These are phyloP conservation scores for Scaptodrosophila lebanonensis DNA, from an alignment of 1,140 invertebrate genomes.

Conservation along the genomic window DNA sequence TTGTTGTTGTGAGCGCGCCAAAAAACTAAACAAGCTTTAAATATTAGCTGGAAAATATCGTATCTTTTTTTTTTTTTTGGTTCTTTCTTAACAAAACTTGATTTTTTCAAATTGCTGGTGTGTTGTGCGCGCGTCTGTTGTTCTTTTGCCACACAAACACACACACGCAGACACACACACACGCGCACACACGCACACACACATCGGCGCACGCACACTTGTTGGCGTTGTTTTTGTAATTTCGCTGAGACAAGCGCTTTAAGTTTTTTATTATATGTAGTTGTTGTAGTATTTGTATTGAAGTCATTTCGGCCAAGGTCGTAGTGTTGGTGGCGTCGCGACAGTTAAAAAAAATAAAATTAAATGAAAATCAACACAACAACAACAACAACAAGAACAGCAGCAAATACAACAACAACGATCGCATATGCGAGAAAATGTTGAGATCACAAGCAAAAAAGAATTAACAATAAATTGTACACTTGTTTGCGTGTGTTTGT, in stretches of 20 bases:
- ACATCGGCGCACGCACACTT: background rate
- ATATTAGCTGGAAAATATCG: too few relatives aligned
- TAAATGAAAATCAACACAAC: slow-evolving; percentile 20
- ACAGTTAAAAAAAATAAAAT: slow-evolving; percentile 27
- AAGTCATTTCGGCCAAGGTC: slow-evolving; percentile 67
- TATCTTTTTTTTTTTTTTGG: too few relatives aligned
- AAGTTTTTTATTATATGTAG: slow-evolving; percentile 16
- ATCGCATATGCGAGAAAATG: background rate
- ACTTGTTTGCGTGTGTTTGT: too few relatives aligned
- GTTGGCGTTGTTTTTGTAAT: slow-evolving; percentile 29
- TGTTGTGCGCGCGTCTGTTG: too few relatives aligned
- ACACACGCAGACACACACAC: too few relatives aligned
- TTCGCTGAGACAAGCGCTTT: slow-evolving; percentile 52
- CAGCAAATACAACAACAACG: slow-evolving; percentile 4
- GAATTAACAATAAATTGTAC: too few relatives aligned
- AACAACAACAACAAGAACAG: slow-evolving; percentile 7
- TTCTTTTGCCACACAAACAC: background rate
- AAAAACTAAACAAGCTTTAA: too few relatives aligned
- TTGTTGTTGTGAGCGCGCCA: too few relatives aligned
- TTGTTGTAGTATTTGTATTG: slow-evolving; percentile 24
- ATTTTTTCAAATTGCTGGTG: too few relatives aligned
- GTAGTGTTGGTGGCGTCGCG: slow-evolving; percentile 32
- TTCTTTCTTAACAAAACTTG: too few relatives aligned
- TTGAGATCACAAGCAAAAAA: background rate
- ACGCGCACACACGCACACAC: too few relatives aligned